A percentile compares a stretch with the other conserved stretches of the same genome.
Conservation (phyloP, 1,140 invertebrate species). For the Lycorma delicatula region DNA sequence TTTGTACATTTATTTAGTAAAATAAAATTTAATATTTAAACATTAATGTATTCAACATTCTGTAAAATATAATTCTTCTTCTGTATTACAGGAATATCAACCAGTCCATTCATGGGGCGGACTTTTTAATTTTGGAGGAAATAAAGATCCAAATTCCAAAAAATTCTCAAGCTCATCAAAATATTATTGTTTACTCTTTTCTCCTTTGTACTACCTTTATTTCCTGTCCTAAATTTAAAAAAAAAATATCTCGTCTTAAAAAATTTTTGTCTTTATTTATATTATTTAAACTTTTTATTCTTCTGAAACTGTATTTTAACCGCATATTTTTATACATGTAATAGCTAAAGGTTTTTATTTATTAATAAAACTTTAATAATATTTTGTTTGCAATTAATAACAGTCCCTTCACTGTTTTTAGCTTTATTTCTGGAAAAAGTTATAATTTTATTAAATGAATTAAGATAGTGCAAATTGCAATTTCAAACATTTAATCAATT, state of each 20-base stretch:
- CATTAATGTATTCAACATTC: conserved; percentile 16
- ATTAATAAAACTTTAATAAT: background rate
- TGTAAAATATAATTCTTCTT: conserved; percentile 34
- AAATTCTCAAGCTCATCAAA: conserved; percentile 30
- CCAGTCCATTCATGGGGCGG: conserved; percentile 37
- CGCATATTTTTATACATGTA: background rate
- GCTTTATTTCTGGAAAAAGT: no score
- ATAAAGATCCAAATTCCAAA: conserved; percentile 41
- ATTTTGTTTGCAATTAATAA: background rate
- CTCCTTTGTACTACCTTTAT: background rate
- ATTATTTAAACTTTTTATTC: background rate
- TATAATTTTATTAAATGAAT: no score
- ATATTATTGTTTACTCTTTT: background rate
- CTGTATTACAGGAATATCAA: conserved; percentile 44
- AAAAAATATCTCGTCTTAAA: background rate
- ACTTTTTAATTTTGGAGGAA: conserved; percentile 46
- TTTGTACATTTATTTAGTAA: conserved; percentile 19
- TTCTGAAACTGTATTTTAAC: background rate
- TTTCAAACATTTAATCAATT: no score
- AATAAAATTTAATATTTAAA: conserved; percentile 7
- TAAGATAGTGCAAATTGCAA: no score
- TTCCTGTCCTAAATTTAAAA: background rate
- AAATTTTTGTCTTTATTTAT: background rate
- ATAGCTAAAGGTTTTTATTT: background rate
- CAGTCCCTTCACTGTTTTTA: no score